These are phyloP conservation scores for Drosophila elegans DNA, from an alignment of 1,140 invertebrate genomes.

Conservation along the genomic window DNA sequence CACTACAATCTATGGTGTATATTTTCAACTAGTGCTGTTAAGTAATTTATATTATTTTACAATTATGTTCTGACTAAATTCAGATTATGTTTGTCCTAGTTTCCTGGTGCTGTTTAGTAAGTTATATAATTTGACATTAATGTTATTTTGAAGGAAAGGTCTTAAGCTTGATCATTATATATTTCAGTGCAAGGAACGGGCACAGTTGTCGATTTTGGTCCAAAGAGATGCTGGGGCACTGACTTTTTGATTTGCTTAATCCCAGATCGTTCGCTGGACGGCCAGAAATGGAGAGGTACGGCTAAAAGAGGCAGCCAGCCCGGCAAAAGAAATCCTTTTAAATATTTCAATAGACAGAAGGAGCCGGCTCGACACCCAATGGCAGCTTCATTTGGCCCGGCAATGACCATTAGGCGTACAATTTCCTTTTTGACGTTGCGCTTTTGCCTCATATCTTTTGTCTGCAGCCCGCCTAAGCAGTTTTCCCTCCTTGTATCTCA, in stretches of 20 bases:
- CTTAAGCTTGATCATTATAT: too few species aligned
- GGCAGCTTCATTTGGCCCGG: conserved; percentile 42
- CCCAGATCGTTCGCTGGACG: conserved; percentile 35
- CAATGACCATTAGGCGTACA: conserved; percentile 67
- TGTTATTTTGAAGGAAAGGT: too few species aligned
- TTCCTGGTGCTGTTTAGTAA: too few species aligned
- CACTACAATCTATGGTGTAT: too few species aligned
- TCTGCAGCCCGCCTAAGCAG: conserved; percentile 43
- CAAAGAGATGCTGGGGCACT: conserved; percentile 43
- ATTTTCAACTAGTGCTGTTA: too few species aligned
- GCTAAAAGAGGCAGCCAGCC: conserved; percentile 15
- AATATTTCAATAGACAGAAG: conserved; percentile 68
- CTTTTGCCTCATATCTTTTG: conserved; percentile 72
- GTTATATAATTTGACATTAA: too few species aligned
- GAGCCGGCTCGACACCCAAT: conserved; percentile 25
- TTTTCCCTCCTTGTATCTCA: neutral
- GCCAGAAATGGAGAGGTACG: neutral
- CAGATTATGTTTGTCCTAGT: too few species aligned
- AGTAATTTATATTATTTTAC: too few species aligned
- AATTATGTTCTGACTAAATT: too few species aligned
- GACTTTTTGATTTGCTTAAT: conserved; percentile 73
- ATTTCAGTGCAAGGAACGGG: conserved; percentile 8
- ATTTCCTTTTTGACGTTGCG: conserved; percentile 66
- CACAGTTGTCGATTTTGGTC: conserved; percentile 21
- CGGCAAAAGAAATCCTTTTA: conserved; percentile 58